Percentiles rank a stretch among this genome's conserved stretches.
phyloP scores from a whole-genome alignment of 1,140 invertebrate species.

The Drosophila malerkotliana region DNA sequence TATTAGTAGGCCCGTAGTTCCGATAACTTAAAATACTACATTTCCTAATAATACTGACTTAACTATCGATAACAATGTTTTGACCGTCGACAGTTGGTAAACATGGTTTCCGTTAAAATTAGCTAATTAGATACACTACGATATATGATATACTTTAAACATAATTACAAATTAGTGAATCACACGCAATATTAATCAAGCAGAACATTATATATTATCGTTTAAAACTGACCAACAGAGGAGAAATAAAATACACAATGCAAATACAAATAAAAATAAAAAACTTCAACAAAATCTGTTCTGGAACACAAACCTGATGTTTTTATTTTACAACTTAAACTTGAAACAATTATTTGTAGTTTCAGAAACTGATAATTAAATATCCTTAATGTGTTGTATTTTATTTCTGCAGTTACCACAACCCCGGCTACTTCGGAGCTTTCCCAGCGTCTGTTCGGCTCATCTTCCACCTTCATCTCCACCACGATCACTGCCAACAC shows the following conservation, averaged over 20 bases:
- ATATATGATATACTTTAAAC: constrained; percentile 48
- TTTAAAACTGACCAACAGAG: constrained; percentile 58
- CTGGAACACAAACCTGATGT: constrained; percentile 48
- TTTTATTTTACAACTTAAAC: constrained; percentile 13
- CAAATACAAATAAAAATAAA: constrained; percentile 25
- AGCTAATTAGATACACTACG: constrained; percentile 23
- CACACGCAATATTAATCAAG: constrained; percentile 77
- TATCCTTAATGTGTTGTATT: constrained; percentile 11
- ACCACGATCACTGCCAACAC: constrained; percentile 10
- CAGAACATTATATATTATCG: constrained; percentile 66
- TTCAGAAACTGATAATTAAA: background rate
- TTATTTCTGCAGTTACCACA: constrained; percentile 4
- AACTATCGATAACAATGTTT: too few relatives aligned
- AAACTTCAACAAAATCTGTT: constrained; percentile 39
- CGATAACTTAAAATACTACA: too few relatives aligned
- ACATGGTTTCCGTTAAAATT: constrained; percentile 50
- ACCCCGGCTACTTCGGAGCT: constrained; percentile 65
- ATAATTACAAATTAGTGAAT: constrained; percentile 71
- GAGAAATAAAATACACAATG: constrained; percentile 35
- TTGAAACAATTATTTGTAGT: too few relatives aligned
- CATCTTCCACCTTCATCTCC: constrained; percentile 44
- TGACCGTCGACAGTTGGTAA: too few relatives aligned
- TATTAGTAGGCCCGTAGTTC: too few relatives aligned
- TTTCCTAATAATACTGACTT: too few relatives aligned
- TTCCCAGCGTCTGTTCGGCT: constrained; percentile 75